These are phyloP conservation scores for Thermophis baileyi DNA, from an alignment of 2,113 vertebrate genomes.

Conservation along the genomic window DNA sequence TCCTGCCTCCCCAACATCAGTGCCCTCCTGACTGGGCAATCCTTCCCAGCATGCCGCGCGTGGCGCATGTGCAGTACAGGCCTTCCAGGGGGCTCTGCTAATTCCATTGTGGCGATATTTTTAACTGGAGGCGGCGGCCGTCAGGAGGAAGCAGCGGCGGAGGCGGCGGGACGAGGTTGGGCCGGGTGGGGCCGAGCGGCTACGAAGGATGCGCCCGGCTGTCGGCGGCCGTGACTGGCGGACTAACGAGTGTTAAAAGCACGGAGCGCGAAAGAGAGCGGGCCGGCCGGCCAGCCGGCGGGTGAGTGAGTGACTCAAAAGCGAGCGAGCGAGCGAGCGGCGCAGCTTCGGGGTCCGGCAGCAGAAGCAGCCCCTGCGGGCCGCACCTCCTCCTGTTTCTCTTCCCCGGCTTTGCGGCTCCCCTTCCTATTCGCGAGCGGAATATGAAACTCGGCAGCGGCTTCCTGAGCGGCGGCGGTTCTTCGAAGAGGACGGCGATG, in stretches of 20 bases:
- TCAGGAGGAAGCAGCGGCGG: slow-evolving; percentile 55
- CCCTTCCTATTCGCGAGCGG: slow-evolving; percentile 55
- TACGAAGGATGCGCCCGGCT: slow-evolving; percentile 39
- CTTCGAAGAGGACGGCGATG: slow-evolving; percentile 88
- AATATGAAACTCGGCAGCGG: slow-evolving; percentile 88
- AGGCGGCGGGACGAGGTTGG: not conserved
- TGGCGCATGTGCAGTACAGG: slow-evolving; percentile 62
- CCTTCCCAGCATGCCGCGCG: slow-evolving; percentile 61
- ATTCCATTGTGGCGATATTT: slow-evolving; percentile 78
- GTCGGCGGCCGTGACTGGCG: slow-evolving; percentile 36
- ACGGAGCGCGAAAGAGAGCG: slow-evolving; percentile 14
- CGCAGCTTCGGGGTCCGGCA: not conserved
- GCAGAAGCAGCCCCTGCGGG: not conserved
- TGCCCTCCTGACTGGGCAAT: slow-evolving; percentile 50
- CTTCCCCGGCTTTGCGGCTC: not conserved
- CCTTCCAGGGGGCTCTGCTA: slow-evolving; percentile 59
- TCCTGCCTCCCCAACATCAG: slow-evolving; percentile 2
- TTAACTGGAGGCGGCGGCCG: slow-evolving; percentile 69
- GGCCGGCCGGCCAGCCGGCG: slow-evolving; percentile 51
- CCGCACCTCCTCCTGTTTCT: not conserved
- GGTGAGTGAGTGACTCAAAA: not conserved
- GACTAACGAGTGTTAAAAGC: slow-evolving; percentile 39
- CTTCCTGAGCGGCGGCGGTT: slow-evolving; percentile 82
- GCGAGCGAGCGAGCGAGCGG: not conserved
- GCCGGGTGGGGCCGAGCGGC: slow-evolving; percentile 29